phyloP scores from a whole-genome alignment of 1,140 invertebrate genomes.

The Nymphalis io region DNA sequence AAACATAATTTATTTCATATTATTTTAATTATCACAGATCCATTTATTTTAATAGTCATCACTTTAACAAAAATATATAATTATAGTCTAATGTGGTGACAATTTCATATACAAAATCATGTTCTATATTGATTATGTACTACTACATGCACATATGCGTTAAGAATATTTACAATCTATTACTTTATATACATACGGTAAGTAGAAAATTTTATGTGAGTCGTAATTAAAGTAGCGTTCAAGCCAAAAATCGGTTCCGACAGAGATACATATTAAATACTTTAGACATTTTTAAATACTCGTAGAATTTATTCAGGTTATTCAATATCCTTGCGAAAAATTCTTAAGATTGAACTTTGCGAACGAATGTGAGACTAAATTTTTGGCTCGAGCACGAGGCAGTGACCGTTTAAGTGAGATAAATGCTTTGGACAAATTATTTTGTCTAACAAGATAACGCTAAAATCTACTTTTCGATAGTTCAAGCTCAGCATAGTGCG shows the following conservation, averaged over 20 bases:
- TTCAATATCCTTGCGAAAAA: background rate
- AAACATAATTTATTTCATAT: conserved; percentile 81
- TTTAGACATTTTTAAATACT: background rate
- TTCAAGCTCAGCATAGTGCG: conserved; percentile 59
- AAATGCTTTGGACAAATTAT: conserved; percentile 57
- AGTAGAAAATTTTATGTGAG: conserved; percentile 30
- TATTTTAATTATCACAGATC: conserved; percentile 80
- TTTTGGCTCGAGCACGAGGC: conserved; percentile 27
- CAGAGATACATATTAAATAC: background rate
- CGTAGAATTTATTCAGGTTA: conserved; percentile 2
- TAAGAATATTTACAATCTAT: conserved; percentile 71
- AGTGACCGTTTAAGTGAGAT: conserved; percentile 36
- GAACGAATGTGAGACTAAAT: conserved; percentile 3
- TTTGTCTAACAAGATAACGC: conserved; percentile 38
- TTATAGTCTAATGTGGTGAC: conserved; percentile 69
- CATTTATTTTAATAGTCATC: conserved; percentile 80
- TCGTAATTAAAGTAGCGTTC: background rate
- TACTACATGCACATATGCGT: conserved; percentile 45
- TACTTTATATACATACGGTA: conserved; percentile 61
- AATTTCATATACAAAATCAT: conserved; percentile 62
- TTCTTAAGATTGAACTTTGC: background rate
- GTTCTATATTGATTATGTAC: conserved; percentile 21
- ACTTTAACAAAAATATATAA: conserved; percentile 79
- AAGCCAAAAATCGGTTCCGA: background rate
- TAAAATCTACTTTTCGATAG: conserved; percentile 44